Base-by-base conservation (phyloP, 2,888 invertebrate species). In the Patella ulyssiponensis region DNA sequence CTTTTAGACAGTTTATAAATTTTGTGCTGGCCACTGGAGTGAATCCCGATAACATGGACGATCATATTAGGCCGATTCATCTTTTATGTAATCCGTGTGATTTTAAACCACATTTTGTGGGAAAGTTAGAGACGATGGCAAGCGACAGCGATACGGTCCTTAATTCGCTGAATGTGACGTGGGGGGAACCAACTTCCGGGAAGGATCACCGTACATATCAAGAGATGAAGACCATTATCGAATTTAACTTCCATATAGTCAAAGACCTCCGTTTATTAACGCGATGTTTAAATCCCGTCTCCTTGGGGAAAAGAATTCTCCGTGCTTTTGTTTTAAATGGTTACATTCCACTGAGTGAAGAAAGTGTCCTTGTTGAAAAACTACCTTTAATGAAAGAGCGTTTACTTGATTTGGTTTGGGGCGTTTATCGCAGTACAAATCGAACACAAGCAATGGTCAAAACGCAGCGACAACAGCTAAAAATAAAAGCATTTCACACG, bases 11-110 rank as follows among this genome's bases (percentile, higher is more conserved):
- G 69, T 85, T 83, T 73, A 72, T 84, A 14, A 27, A 71, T 17
- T 83, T 77, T 58, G 76, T 83, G 2, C 71, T 81, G 12, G 20
- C 64, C 20, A 23, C 64, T 3, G 20, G 20, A 11, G 12, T 9
- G 12, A 33, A 71, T 14, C 23, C n/a, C 11, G 71, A 58, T 9
- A 56, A 73, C 4, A 53, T 76, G 12, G 80, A 85, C 52, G 83
- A 83, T 52, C 85, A 85, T 69, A 79, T 82, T 74, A 75, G 75
- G 44, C 82, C 83, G 4, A 44, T 82, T 5, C 76, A 79, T 53
- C 51, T 52, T 17, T 51, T 79, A 14, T 85, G 85, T 52, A 77
- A 83, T 56, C 83, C 84, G 0, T 85, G 85, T 76, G 74, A 76
- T 9, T 75, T 81, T 0, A 17, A 71, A 14, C 83, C 80, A 74